phyloP scores from a whole-genome alignment of 2,113 vertebrate genomes.

The Cebidichthys violaceus region DNA sequence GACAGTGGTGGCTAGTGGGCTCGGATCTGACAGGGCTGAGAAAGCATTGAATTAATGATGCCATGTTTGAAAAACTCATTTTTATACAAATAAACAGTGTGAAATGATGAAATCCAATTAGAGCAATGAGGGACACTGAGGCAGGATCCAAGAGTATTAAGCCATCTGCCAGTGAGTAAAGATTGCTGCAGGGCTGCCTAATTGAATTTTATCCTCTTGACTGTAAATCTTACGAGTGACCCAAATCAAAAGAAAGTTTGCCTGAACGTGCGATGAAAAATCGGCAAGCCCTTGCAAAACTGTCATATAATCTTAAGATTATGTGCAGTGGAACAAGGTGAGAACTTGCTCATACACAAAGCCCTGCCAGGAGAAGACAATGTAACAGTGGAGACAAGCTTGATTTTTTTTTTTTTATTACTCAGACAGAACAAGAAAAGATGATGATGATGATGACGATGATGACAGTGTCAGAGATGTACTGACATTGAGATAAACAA shows the following conservation, averaged over 20 bases:
- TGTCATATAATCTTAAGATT: constrained; percentile 68
- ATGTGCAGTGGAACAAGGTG: constrained; percentile 55
- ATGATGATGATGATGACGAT: constrained; percentile 30
- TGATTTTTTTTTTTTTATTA: neutral
- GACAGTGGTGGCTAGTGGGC: constrained; percentile 68
- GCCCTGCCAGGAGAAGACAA: constrained; percentile 47
- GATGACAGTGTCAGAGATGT: neutral
- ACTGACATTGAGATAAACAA: constrained; percentile 13
- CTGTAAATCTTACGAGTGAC: constrained; percentile 71
- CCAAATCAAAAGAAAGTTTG: constrained; percentile 74
- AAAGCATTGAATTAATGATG: constrained; percentile 73
- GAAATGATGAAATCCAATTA: constrained; percentile 75
- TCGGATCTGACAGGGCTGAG: constrained; percentile 64
- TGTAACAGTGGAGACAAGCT: neutral
- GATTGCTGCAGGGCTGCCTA: constrained; percentile 74
- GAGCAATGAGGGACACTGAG: constrained; percentile 64
- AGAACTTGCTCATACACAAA: constrained; percentile 55
- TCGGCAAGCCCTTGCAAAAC: constrained; percentile 58
- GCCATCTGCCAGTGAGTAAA: constrained; percentile 72
- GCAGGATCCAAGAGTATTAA: constrained; percentile 66
- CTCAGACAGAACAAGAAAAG: constrained; percentile 13
- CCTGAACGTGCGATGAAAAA: constrained; percentile 55
- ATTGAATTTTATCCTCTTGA: constrained; percentile 72
- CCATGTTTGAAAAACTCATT: constrained; percentile 53
- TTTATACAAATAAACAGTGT: constrained; percentile 62